Evolutionary conservation across 1,140 invertebrate genomes (phyloP).

Genomic region (Phortica variegata): DNA sequence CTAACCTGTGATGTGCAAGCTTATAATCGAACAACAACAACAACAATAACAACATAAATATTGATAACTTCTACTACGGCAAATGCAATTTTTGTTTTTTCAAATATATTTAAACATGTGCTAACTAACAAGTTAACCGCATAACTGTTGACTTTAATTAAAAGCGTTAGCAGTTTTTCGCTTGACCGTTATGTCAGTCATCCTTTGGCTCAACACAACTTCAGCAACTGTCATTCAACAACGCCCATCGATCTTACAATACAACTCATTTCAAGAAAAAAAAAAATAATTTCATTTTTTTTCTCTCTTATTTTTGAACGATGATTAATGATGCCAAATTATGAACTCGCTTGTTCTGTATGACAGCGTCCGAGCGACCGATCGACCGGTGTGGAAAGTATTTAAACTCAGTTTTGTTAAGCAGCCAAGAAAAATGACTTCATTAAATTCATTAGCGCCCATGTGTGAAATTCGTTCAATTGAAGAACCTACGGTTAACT

Average conservation of each 20-base stretch:
- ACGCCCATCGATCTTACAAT: constrained; percentile 30
- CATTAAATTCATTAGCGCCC: constrained; percentile 57
- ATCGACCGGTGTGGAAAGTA: constrained; percentile 2
- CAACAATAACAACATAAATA: constrained; percentile 43
- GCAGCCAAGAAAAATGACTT: constrained; percentile 56
- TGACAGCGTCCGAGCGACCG: constrained; percentile 19
- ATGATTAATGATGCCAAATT: constrained; percentile 56
- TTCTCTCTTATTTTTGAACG: constrained; percentile 24
- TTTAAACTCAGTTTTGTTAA: constrained; percentile 53
- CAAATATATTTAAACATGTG: constrained; percentile 54
- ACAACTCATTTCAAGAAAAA: constrained; percentile 1
- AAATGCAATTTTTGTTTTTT: no score
- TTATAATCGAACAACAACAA: constrained; percentile 18
- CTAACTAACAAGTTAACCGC: constrained; percentile 40
- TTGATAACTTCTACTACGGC: no score
- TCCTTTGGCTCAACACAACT: constrained; percentile 22
- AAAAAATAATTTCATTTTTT: background rate
- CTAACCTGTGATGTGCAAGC: constrained; percentile 4
- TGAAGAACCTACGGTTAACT: constrained; percentile 13
- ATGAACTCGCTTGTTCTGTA: constrained; percentile 55
- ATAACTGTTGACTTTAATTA: constrained; percentile 31
- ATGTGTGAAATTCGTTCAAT: constrained; percentile 56
- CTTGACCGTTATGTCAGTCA: constrained; percentile 30
- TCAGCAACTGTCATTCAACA: constrained; percentile 1
- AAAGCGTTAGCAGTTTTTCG: no score